phyloP scores from a whole-genome alignment of 2,113 vertebrate genomes.

The Alouatta palliata region DNA sequence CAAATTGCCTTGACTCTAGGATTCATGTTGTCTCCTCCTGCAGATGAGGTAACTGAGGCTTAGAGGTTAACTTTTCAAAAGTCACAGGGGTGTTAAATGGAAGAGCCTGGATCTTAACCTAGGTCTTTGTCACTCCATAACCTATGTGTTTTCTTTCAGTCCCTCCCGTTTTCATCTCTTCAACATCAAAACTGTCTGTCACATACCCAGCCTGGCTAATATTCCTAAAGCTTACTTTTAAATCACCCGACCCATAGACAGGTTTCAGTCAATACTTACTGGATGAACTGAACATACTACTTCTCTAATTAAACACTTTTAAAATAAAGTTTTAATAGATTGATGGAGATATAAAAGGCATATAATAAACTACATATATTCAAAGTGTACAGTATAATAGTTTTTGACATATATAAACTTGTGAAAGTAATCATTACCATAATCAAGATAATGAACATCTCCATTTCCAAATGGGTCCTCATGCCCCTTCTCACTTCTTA shows the following conservation, averaged over 20 bases:
- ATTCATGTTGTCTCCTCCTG: neutral
- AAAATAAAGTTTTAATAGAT: neutral
- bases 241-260: neutral
- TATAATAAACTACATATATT: neutral
- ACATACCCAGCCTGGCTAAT: neutral
- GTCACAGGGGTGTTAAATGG: neutral
- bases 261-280: neutral
- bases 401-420: conserved; percentile 28
- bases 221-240: conserved; percentile 5
- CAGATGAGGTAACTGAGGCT: neutral
- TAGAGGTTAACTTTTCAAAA: neutral
- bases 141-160: neutral
- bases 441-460: conserved; percentile 1
- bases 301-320: neutral
- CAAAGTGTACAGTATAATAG: neutral
- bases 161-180: neutral
- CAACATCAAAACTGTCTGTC: neutral
- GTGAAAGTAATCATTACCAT: conserved; percentile 34
- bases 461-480: neutral
- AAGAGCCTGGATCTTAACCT: neutral
- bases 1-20: neutral
- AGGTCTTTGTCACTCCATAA: neutral
- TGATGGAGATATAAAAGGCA: neutral
- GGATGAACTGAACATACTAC: neutral
- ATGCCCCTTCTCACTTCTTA: neutral